phyloP scores from a whole-genome alignment of 1,140 invertebrate genomes.

The Chlorops oryzae region DNA sequence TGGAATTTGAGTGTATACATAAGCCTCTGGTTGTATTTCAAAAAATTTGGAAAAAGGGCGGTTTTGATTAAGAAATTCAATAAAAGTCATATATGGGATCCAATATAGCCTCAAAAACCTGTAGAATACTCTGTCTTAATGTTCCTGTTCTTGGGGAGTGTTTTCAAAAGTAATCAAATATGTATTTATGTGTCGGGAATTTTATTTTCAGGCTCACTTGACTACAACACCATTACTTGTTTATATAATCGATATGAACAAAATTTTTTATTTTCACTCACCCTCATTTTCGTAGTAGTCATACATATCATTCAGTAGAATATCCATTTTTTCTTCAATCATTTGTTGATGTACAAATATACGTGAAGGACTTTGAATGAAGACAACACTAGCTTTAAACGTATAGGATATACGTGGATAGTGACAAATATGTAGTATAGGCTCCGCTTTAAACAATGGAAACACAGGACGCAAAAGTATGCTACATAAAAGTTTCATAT shows the following conservation, averaged over 20 bases:
- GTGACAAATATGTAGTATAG: constrained; percentile 25
- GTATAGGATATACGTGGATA: constrained; percentile 28
- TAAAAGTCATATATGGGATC: no score
- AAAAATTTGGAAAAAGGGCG: no score
- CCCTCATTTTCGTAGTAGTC: constrained; percentile 54
- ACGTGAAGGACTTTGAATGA: constrained; percentile 40
- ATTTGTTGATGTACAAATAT: constrained; percentile 56
- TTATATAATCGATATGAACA: no score
- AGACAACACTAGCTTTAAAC: constrained; percentile 29
- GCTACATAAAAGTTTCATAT: constrained; percentile 14
- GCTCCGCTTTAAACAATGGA: constrained; percentile 37
- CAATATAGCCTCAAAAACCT: no score
- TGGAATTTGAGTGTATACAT: no score
- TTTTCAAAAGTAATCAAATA: neutral
- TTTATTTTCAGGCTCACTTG: no score
- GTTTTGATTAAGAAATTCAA: no score
- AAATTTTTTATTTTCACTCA: constrained; percentile 17
- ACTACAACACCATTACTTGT: no score
- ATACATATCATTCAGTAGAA: constrained; percentile 52
- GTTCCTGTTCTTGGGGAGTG: no score
- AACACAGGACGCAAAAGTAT: constrained; percentile 36
- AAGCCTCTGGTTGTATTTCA: no score
- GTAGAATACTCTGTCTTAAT: no score
- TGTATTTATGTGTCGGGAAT: neutral
- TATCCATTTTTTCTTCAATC: constrained; percentile 39